Base-by-base conservation (phyloP, 2,888 invertebrate genomes). In the Julus scanicus region DNA sequence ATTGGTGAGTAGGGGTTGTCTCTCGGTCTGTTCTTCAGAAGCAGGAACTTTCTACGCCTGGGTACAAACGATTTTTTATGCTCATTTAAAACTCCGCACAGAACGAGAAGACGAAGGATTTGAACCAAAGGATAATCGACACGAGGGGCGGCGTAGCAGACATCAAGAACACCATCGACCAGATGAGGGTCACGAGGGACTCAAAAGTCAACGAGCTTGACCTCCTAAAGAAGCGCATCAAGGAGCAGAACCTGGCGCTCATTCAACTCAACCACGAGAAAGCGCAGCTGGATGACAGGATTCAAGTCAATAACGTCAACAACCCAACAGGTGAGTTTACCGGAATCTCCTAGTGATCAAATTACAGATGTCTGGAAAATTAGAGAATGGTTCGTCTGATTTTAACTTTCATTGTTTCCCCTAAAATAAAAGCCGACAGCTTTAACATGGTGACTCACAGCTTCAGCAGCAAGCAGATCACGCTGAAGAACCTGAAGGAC, bases 101-200 rank as follows among this genome's bases (percentile, higher is more conserved):
- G 95, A 94, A 94, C 90, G 95, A 94, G 86, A 95, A 94, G 92
- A 96, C 97, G 44, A 95, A 95, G 90, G 97, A 97, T 91, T 92
- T 97, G 87, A 96, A 96, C 11, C 95, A 95, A 90, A 96, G 96
- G 91, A 96, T 97, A 90, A 95, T 95, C 90, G 96, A 96, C 91
- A 96, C 97, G 0, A 94, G 96, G 29, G 95, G 96, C 6, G 96
- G 96, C 2, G 98, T 99, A 0, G 96, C 97, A 0, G 95, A 96
- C 63, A 96, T 97, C 2, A 99, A 99, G 92, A 95, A 96, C 0
- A 96, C 97, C n/a, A 99, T 99, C 89, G 99, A 99, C 92, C 96
- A 96, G 0, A 99, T 99, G 99, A 91, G 94, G 88, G 94, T 95
- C 0, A 97, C 97, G n/a, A 94, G 99, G 4, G 99, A 99, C 92